phyloP scores from a whole-genome alignment of 2,113 vertebrate genomes.

The Oncorhynchus mykiss region DNA sequence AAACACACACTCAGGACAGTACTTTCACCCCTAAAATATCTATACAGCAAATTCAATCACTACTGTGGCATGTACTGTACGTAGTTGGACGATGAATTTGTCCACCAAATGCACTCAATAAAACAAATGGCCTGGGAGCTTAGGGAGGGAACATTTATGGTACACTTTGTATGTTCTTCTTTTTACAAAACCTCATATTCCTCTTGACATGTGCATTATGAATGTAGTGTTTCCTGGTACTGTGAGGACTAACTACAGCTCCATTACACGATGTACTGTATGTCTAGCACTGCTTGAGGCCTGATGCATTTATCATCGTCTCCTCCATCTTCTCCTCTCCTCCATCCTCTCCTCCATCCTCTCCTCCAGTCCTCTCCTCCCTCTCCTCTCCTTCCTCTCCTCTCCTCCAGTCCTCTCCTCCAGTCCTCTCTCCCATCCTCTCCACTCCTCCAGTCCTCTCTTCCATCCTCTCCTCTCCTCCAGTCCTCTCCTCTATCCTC shows the following conservation, averaged over 20 bases:
- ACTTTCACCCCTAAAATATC: not conserved
- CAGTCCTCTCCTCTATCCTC: conserved; percentile 8
- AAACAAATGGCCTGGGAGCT: not conserved
- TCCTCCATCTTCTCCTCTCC: conserved; percentile 24
- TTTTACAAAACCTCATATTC: not conserved
- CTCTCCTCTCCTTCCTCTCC: no score
- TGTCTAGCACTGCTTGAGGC: conserved; percentile 14
- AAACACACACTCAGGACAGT: not conserved
- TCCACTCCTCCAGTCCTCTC: no score
- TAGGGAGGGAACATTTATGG: not conserved
- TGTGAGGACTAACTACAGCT: not conserved
- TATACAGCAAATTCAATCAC: not conserved
- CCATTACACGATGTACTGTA: not conserved
- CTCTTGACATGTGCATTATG: not conserved
- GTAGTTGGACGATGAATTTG: not conserved
- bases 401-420: no score
- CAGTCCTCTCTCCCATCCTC: no score
- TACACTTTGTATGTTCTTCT: not conserved
- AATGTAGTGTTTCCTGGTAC: not conserved
- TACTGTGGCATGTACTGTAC: not conserved
- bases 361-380: no score
- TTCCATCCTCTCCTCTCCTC: no score
- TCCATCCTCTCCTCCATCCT: not conserved
- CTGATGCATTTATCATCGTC: conserved; percentile 46
- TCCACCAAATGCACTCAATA: not conserved